Base-by-base conservation (phyloP, 2,113 vertebrate species). In the Dasyornis broadbenti region DNA sequence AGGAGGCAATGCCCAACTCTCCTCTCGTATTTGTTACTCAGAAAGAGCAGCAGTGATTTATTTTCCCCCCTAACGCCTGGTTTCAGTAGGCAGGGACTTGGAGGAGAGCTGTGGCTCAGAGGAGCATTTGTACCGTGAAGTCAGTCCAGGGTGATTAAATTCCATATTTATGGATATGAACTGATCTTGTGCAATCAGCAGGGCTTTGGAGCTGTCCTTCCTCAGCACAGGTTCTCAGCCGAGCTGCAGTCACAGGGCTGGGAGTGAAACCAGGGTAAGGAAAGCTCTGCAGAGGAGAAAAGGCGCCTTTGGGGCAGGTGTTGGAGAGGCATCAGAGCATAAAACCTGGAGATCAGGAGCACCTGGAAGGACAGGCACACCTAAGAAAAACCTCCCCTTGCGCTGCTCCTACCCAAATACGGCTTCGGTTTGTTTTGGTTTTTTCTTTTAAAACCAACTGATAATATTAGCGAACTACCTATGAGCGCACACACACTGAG, bases 151-250 rank as follows among this genome's bases (percentile, higher is more conserved):
- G 42, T 50, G 26, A 83, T 54, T 45, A 77, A 70, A 69, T 59
- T 66, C 54, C 7, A 0, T 47, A 20, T 84, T 77, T 39, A 8
- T 3, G 8, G 42, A 39, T 42, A 17, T 10, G 39, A 94, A 82
- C 56, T 33, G 45, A 66, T 14, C 0, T 2, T 6, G 14, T 3
- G 1, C 26, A 27, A 40, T 17, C n/a, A 77, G 40, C 30, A n/a
- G 30, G 8, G 33, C 52, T 79, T 27, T 15, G 30, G 35, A 69
- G 64, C 37, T 73, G 69, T 23, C 28, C 1, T 10, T 31, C 53
- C 5, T 45, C 23, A 87, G 20, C 37, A 21, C 0, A 1, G 37
- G 37, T 22, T 80, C 63, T 44, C 1, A 53, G 31, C 49, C 47
- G 5, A 92, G 53, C 81, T 65, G 1, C 37, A 35, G 6, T 17